phyloP scores from a whole-genome alignment of 2,113 vertebrate genomes.

The Menidia beryllina region DNA sequence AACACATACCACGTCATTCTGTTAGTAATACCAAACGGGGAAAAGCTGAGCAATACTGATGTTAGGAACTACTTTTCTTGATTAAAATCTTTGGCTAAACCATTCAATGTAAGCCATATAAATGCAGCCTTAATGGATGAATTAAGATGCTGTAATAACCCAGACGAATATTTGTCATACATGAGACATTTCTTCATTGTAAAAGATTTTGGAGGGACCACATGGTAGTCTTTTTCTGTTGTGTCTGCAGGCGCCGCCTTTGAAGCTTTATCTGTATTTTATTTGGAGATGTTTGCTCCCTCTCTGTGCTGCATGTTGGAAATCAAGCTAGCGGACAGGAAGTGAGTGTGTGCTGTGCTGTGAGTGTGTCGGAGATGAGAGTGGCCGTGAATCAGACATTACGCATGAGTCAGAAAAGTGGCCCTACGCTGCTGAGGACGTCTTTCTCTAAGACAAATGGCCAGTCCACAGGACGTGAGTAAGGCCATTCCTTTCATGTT shows the following conservation, averaged over 20 bases:
- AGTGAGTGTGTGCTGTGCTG: slow-evolving; percentile 53
- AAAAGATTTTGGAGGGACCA: background rate
- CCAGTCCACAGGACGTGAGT: slow-evolving; percentile 49
- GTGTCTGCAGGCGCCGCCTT: slow-evolving; percentile 9
- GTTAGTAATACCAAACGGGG: no score
- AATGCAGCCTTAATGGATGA: slow-evolving; percentile 30
- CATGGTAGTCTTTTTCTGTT: slow-evolving; percentile 22
- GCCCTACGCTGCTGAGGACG: slow-evolving; percentile 15
- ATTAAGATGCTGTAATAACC: slow-evolving; percentile 4
- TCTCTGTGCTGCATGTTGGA: slow-evolving; percentile 23
- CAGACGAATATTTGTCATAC: slow-evolving; percentile 2
- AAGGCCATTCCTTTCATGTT: slow-evolving; percentile 31
- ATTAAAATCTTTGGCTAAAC: no score
- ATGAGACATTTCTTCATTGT: slow-evolving; percentile 25
- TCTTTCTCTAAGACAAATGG: slow-evolving; percentile 38
- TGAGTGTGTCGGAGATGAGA: slow-evolving; percentile 43
- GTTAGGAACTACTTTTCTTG: no score
- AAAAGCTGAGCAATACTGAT: no score
- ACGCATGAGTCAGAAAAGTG: slow-evolving; percentile 30
- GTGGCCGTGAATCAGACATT: slow-evolving; percentile 59
- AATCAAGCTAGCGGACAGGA: slow-evolving; percentile 63
- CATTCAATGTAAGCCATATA: slow-evolving; percentile 18
- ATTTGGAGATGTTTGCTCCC: slow-evolving; percentile 34
- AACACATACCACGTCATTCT: no score
- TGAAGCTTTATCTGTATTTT: slow-evolving; percentile 50